Percentiles rank a stretch among this genome's conserved stretches.
These are phyloP conservation scores for Epizoanthus scotinus DNA, from an alignment of 92 coral and sea anemone species.

Conservation along the genomic window DNA sequence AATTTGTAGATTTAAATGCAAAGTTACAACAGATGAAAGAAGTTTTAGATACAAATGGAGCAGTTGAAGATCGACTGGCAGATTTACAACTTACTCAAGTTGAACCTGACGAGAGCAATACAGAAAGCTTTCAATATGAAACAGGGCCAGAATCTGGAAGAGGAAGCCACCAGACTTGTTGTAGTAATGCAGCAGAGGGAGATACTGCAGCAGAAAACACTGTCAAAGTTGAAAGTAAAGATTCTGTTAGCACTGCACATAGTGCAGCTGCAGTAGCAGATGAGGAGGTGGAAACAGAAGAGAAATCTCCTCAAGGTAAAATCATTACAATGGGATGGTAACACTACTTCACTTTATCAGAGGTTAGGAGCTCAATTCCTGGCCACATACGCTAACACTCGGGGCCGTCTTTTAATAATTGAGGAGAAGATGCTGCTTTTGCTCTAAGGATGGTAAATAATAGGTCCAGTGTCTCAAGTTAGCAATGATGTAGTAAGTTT, in stretches of 20 bases:
- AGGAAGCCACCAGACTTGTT: background rate
- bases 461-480: too few relatives aligned
- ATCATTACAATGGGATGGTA: background rate
- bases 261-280: constrained; percentile 8
- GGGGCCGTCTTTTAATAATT: too few relatives aligned
- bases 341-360: too few relatives aligned
- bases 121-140: background rate
- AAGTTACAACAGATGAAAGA: background rate
- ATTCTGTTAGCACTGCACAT: background rate
- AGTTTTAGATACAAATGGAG: background rate
- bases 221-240: background rate
- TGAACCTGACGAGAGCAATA: background rate
- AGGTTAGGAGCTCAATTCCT: too few relatives aligned
- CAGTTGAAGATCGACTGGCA: background rate
- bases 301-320: constrained; percentile 7
- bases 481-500: too few relatives aligned
- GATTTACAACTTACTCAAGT: background rate
- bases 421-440: too few relatives aligned
- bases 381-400: too few relatives aligned
- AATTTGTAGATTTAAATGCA: background rate
- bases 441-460: too few relatives aligned
- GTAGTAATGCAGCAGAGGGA: background rate
- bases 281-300: constrained; percentile 1
- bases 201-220: background rate
- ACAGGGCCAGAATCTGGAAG: background rate